These are phyloP conservation scores for Stictocephala bisonia DNA, from an alignment of 2,888 invertebrate genomes.

Conservation along the genomic window DNA sequence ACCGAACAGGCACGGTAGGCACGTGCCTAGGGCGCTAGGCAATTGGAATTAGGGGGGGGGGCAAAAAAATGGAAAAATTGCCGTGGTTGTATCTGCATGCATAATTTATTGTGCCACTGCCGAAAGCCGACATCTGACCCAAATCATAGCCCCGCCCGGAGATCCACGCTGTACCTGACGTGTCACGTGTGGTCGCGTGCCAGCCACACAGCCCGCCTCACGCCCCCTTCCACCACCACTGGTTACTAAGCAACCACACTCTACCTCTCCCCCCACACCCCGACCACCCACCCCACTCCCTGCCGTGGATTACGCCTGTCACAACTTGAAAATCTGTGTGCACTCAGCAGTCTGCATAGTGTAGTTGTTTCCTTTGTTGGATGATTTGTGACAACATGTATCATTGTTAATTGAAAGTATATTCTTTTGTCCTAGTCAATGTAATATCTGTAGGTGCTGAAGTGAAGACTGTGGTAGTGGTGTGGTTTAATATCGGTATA, in stretches of 20 bases:
- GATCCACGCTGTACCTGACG: background rate
- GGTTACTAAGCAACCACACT: background rate
- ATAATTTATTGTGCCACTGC: too few relatives aligned
- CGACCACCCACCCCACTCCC: background rate
- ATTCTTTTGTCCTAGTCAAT: too few relatives aligned
- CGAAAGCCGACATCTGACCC: too few relatives aligned
- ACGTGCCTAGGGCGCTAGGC: background rate
- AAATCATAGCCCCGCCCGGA: too few relatives aligned
- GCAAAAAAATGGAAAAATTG: too few relatives aligned
- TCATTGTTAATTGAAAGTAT: slow-evolving; percentile 5
- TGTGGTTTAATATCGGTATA: too few relatives aligned
- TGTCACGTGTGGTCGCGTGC: too few relatives aligned
- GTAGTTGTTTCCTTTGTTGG: slow-evolving; percentile 13
- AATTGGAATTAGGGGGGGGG: too few relatives aligned
- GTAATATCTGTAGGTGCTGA: background rate
- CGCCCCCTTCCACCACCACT: background rate
- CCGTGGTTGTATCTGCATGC: too few relatives aligned
- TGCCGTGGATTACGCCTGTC: slow-evolving; percentile 8
- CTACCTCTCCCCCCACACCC: background rate
- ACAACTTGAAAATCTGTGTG: background rate
- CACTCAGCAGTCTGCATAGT: background rate
- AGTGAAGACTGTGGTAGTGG: too few relatives aligned
- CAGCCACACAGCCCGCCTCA: background rate
- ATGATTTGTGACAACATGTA: background rate
- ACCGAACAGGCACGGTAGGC: background rate